phyloP scores from a whole-genome alignment of 1,140 invertebrate genomes.

The Zaprionus ornatus region DNA sequence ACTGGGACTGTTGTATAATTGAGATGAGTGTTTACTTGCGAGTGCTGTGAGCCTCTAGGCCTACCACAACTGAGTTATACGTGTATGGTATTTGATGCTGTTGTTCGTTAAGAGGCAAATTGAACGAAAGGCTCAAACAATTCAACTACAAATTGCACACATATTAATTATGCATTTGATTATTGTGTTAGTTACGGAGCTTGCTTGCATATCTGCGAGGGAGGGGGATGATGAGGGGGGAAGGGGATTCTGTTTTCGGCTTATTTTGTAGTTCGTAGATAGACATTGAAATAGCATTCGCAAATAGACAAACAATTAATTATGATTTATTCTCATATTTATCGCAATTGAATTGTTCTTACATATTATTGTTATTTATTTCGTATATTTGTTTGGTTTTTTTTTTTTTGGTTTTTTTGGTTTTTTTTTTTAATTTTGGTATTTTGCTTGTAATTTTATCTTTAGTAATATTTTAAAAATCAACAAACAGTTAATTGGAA shows the following conservation, averaged over 20 bases:
- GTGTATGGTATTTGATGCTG: not conserved
- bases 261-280: slow-evolving; percentile 47
- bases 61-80: no score
- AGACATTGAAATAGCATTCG: slow-evolving; percentile 59
- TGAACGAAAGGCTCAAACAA: not conserved
- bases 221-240: not conserved
- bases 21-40: no score
- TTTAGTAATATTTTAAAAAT: slow-evolving; percentile 52
- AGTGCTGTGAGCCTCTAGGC: no score
- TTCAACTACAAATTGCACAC: not conserved
- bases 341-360: slow-evolving; percentile 55
- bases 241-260: slow-evolving; percentile 21
- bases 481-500: slow-evolving; percentile 76
- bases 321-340: slow-evolving; percentile 63
- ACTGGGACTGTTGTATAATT: no score
- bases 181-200: not conserved
- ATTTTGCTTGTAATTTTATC: slow-evolving; percentile 9
- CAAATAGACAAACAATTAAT: slow-evolving; percentile 78
- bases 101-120: not conserved
- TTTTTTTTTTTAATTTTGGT: slow-evolving; percentile 23
- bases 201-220: not conserved
- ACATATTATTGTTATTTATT: slow-evolving; percentile 45
- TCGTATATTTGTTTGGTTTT: slow-evolving; percentile 3
- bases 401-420: slow-evolving; percentile 11
- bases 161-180: slow-evolving; percentile 3